Evolutionary conservation across 1,140 invertebrate species (phyloP).

Genomic region (Lasaia peninsularis): DNA sequence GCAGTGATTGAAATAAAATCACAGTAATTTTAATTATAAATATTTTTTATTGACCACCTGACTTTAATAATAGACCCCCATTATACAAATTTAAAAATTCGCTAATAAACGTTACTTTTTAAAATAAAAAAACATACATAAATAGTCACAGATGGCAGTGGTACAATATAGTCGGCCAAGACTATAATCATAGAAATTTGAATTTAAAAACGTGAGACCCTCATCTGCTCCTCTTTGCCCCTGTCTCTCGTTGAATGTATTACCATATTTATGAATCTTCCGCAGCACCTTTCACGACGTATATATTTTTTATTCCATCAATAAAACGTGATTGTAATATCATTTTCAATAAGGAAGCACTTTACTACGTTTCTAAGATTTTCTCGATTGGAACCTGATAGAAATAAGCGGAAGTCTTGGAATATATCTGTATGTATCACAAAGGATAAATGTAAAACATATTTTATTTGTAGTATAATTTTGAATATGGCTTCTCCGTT

Average conservation of each 20-base stretch:
- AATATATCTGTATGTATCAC: background rate
- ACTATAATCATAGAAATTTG: conserved; percentile 23
- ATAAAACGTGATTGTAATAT: conserved; percentile 11
- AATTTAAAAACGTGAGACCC: conserved; percentile 24
- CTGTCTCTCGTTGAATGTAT: conserved; percentile 24
- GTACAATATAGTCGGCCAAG: background rate
- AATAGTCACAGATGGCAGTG: background rate
- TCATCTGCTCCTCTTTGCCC: conserved; percentile 19
- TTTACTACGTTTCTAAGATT: conserved; percentile 5
- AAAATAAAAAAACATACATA: no score
- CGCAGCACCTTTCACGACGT: background rate
- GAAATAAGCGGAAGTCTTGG: background rate
- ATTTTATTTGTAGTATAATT: no score
- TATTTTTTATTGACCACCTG: no score
- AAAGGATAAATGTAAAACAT: no score
- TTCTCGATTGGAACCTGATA: background rate
- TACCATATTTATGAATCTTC: conserved; percentile 27
- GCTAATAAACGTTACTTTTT: no score
- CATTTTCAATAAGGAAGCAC: conserved; percentile 10
- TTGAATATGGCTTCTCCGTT: no score
- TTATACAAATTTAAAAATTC: no score
- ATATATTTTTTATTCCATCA: conserved; percentile 10
- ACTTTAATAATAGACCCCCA: no score
- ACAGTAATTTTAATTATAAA: no score
- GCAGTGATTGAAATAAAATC: no score